phyloP scores from a whole-genome alignment of 2,888 invertebrate species.

The Caenorhabditis japonica region DNA sequence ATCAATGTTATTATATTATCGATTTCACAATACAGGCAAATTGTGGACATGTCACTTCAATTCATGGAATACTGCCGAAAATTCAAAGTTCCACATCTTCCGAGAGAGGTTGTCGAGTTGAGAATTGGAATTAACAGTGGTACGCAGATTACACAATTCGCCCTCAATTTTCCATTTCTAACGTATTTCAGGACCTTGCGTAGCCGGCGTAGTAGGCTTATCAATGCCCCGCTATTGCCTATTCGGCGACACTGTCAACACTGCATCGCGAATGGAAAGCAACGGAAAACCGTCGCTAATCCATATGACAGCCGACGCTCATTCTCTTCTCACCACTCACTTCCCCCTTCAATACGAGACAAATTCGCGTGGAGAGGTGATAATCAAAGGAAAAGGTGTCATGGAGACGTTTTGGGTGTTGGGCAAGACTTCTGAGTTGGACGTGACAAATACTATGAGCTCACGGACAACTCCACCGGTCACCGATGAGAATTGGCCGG shows the following conservation, averaged over 20 bases:
- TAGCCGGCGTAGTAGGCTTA: conserved; percentile 68
- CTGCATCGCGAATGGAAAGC: conserved; percentile 72
- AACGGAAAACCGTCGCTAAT: conserved; percentile 69
- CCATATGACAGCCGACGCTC: conserved; percentile 66
- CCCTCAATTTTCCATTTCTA: neutral
- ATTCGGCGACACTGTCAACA: conserved; percentile 74
- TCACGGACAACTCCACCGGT: conserved; percentile 11
- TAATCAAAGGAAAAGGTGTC: conserved; percentile 62
- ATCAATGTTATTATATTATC: too few species aligned
- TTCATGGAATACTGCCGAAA: conserved; percentile 61
- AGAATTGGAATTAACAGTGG: conserved; percentile 72
- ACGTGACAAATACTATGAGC: conserved; percentile 5
- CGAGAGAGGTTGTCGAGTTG: conserved; percentile 67
- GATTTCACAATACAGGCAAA: conserved; percentile 61
- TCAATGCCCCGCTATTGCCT: conserved; percentile 73
- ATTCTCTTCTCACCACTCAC: conserved; percentile 60
- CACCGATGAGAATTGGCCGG: conserved; percentile 21
- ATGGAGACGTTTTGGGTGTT: conserved; percentile 51
- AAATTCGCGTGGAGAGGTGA: conserved; percentile 71
- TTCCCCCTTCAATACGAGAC: conserved; percentile 68
- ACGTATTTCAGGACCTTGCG: conserved; percentile 59
- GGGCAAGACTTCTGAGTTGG: neutral
- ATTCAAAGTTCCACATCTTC: conserved; percentile 69
- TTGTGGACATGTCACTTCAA: conserved; percentile 66
- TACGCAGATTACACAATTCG: too few species aligned